Evolutionary conservation across 2,888 invertebrate species (phyloP).

Genomic region (Amiota mariae): DNA sequence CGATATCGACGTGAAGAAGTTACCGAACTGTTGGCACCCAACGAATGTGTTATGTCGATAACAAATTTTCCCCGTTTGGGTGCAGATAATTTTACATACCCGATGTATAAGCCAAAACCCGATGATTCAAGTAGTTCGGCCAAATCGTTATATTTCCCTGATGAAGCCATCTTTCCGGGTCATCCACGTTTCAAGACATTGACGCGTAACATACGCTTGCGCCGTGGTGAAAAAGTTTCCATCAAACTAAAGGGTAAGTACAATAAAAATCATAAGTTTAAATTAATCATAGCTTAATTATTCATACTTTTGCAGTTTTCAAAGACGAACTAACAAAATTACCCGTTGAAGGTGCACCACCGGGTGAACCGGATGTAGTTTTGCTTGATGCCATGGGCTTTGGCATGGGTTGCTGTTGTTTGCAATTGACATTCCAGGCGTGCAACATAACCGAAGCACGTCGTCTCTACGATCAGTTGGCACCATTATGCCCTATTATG

Average conservation of each 20-base stretch:
- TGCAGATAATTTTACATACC: conserved; percentile 89
- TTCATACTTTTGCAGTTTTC: conserved; percentile 78
- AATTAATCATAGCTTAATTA: background rate
- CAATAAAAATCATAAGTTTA: background rate
- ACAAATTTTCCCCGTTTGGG: conserved; percentile 96
- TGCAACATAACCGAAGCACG: conserved; percentile 97
- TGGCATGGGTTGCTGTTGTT: conserved; percentile 98
- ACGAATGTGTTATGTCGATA: conserved; percentile 91
- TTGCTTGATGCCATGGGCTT: conserved; percentile 99
- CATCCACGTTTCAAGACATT: conserved; percentile 96
- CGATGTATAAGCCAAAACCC: conserved; percentile 79
- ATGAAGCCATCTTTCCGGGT: conserved; percentile 93
- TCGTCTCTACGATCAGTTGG: conserved; percentile 96
- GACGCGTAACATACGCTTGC: conserved; percentile 91
- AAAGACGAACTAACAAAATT: conserved; percentile 89
- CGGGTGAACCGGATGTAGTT: conserved; percentile 89
- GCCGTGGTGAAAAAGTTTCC: conserved; percentile 95
- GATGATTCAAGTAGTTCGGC: conserved; percentile 84
- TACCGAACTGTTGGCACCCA: conserved; percentile 81
- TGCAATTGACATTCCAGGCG: conserved; percentile 94
- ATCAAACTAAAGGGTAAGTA: conserved; percentile 93
- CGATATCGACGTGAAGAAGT: conserved; percentile 86
- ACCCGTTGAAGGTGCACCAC: conserved; percentile 87
- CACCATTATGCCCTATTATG: conserved; percentile 97
- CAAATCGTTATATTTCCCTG: conserved; percentile 92